Percentiles rank a stretch among this genome's conserved stretches.
phyloP scores from a whole-genome alignment of 2,797 vertebrate genomes.

The Lophotriccus pileatus region DNA sequence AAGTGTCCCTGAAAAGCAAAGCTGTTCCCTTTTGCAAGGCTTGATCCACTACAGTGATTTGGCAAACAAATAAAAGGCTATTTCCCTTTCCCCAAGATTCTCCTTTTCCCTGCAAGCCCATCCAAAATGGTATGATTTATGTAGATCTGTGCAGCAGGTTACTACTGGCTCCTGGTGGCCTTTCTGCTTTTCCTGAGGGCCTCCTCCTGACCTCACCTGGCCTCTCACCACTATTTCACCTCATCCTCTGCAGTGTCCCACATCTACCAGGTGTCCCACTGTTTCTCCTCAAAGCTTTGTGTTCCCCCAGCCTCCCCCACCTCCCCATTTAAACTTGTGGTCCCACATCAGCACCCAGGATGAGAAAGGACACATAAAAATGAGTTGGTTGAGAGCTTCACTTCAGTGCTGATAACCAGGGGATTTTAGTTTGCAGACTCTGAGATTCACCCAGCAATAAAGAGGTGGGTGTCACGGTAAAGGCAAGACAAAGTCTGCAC shows the following conservation, averaged over 20 bases:
- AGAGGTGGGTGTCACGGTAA: neutral
- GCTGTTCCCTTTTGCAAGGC: neutral
- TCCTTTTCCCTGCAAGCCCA: neutral
- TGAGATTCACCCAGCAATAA: neutral
- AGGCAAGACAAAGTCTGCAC: accelerated
- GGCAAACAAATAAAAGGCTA: neutral
- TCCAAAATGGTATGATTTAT: neutral
- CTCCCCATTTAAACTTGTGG: neutral
- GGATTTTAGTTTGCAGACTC: neutral
- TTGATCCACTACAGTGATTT: neutral
- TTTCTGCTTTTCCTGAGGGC: neutral
- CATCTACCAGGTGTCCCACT: neutral
- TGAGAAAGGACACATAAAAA: neutral
- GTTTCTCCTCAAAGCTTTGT: neutral
- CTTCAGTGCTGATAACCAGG: neutral
- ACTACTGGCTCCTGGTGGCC: neutral
- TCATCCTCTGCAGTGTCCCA: neutral
- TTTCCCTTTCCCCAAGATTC: neutral
- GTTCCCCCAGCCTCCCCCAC: neutral
- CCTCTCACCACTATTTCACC: neutral
- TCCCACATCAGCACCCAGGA: neutral
- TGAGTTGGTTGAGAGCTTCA: neutral
- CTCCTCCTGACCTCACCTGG: neutral
- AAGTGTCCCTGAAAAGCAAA: neutral
- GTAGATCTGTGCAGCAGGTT: neutral